Percentiles rank a stretch among this genome's conserved stretches.
These are phyloP conservation scores for Glossophaga mutica DNA, from an alignment of 2,797 vertebrate species.

Conservation along the genomic window DNA sequence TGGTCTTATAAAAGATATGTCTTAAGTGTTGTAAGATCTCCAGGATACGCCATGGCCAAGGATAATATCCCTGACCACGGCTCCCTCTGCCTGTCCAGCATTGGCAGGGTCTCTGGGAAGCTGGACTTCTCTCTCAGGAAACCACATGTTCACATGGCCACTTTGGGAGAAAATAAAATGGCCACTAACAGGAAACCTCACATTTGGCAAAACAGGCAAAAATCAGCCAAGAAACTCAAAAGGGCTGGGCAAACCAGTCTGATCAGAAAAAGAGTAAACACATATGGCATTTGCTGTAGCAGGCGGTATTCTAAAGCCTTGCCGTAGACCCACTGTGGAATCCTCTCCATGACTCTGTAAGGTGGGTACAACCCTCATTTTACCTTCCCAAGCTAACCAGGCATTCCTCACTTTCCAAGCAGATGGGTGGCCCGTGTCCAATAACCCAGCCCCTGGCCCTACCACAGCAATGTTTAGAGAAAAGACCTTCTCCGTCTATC, in stretches of 20 bases:
- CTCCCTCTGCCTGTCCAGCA: not conserved
- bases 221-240: not conserved
- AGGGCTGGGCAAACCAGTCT: not conserved
- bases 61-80: not conserved
- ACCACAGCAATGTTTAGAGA: not conserved
- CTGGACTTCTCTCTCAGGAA: not conserved
- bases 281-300: fast-evolving
- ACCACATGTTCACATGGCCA: not conserved
- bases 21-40: not conserved
- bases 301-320: not conserved
- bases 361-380: not conserved
- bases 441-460: not conserved
- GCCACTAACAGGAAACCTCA: not conserved
- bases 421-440: not conserved
- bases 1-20: not conserved
- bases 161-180: not conserved
- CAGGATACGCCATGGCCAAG: not conserved
- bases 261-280: not conserved
- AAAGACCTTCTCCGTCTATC: not conserved
- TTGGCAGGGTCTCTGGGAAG: not conserved
- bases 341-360: not conserved
- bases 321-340: not conserved
- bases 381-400: too few species aligned
- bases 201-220: not conserved
- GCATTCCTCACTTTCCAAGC: not conserved